Conservation (phyloP, 2,113 vertebrate genomes). For the Barbus barbus region DNA sequence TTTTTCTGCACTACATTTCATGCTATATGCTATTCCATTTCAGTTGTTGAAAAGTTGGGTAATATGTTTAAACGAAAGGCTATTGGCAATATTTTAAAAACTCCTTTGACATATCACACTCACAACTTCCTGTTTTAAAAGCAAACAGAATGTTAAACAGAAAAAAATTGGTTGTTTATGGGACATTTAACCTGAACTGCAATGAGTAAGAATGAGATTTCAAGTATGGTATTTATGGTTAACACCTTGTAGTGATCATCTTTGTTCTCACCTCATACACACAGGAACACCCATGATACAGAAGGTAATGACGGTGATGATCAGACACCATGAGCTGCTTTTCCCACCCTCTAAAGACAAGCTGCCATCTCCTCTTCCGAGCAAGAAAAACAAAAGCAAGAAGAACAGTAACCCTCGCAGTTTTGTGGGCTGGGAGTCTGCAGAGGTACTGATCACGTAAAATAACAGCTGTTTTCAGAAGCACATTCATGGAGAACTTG, state of each 20-base stretch:
- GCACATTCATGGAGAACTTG: not conserved
- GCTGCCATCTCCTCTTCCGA: constrained; percentile 69
- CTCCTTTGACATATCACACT: not conserved
- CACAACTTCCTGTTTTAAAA: not conserved
- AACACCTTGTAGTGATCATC: not conserved
- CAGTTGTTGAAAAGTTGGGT: not conserved
- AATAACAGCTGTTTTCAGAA: no score
- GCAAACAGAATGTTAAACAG: no score
- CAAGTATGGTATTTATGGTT: not conserved
- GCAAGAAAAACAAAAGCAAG: constrained; percentile 69
- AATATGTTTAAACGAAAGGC: not conserved
- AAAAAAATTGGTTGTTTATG: not conserved
- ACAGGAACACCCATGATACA: constrained; percentile 92
- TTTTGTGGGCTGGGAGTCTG: constrained; percentile 91
- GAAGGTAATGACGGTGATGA: constrained; percentile 94
- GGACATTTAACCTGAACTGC: not conserved
- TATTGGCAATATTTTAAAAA: not conserved
- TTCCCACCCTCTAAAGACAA: constrained; percentile 86
- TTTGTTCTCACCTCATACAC: not conserved
- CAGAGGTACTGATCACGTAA: constrained; percentile 69
- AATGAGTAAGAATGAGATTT: not conserved
- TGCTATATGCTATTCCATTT: no score
- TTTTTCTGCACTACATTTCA: not conserved
- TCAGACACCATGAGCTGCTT: constrained; percentile 84
- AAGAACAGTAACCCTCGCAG: constrained; percentile 80